Conservation (phyloP, 2,113 vertebrate genomes). For the Tonatia bakeri region DNA sequence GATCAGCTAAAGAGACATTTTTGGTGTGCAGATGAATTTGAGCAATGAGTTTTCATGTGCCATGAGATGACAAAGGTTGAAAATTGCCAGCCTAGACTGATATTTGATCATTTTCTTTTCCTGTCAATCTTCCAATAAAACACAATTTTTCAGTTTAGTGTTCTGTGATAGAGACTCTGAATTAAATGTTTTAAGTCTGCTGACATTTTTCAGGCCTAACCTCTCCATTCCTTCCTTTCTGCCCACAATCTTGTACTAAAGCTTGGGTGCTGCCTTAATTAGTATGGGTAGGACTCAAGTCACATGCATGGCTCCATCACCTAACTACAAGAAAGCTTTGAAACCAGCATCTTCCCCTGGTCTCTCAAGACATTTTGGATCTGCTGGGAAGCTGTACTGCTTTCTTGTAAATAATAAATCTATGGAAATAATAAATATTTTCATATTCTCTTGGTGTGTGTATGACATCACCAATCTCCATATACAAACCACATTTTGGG, state of each 20-base stretch:
- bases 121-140: not conserved
- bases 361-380: not conserved
- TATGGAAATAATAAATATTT: not conserved
- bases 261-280: not conserved
- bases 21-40: not conserved
- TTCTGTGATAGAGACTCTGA: not conserved
- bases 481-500: not conserved
- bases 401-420: not conserved
- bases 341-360: not conserved
- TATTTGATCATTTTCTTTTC: not conserved
- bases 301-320: not conserved
- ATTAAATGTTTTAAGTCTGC: not conserved
- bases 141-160: not conserved
- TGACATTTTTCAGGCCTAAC: not conserved
- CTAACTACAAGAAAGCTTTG: not conserved
- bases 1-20: not conserved
- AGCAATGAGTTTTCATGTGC: not conserved
- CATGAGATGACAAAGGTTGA: not conserved
- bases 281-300: not conserved
- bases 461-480: not conserved
- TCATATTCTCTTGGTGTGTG: not conserved
- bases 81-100: not conserved
- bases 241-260: not conserved
- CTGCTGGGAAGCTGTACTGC: accelerated
- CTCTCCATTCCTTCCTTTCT: not conserved